Evolutionary conservation across 1,140 invertebrate species (phyloP).

Genomic region (Zophobas atratus): DNA sequence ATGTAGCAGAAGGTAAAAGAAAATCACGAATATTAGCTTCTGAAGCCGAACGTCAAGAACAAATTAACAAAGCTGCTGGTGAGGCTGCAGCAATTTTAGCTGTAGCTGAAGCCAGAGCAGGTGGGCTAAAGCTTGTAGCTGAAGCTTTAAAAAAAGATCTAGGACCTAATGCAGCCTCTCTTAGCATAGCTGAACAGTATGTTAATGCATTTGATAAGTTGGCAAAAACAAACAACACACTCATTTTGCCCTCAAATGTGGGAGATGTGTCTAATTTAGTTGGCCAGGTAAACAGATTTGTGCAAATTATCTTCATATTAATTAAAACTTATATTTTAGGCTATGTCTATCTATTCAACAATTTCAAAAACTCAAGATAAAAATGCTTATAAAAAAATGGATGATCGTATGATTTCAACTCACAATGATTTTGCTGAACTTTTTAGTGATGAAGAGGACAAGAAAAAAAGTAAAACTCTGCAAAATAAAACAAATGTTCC

Average conservation of each 20-base stretch:
- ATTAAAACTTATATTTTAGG: constrained; percentile 69
- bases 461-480: constrained; percentile 56
- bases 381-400: constrained; percentile 45
- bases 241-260: constrained; percentile 93
- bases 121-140: constrained; percentile 83
- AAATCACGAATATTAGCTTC: constrained; percentile 92
- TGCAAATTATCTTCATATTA: constrained; percentile 10
- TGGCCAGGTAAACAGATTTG: constrained; percentile 77
- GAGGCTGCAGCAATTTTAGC: constrained; percentile 91
- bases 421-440: constrained; percentile 70
- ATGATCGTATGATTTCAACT: constrained; percentile 51
- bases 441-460: constrained; percentile 73
- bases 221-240: constrained; percentile 94
- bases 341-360: constrained; percentile 80
- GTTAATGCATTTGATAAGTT: constrained; percentile 94
- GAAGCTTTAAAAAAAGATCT: constrained; percentile 74
- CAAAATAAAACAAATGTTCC: constrained; percentile 12
- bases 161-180: constrained; percentile 89
- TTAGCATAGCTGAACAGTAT: constrained; percentile 97
- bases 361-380: constrained; percentile 67
- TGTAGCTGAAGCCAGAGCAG: constrained; percentile 87
- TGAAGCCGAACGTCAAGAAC: constrained; percentile 90
- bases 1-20: constrained; percentile 97
- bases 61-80: constrained; percentile 90
- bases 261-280: constrained; percentile 90